Base-by-base conservation (phyloP, 2,888 invertebrate species). In the Agrotis segetum region DNA sequence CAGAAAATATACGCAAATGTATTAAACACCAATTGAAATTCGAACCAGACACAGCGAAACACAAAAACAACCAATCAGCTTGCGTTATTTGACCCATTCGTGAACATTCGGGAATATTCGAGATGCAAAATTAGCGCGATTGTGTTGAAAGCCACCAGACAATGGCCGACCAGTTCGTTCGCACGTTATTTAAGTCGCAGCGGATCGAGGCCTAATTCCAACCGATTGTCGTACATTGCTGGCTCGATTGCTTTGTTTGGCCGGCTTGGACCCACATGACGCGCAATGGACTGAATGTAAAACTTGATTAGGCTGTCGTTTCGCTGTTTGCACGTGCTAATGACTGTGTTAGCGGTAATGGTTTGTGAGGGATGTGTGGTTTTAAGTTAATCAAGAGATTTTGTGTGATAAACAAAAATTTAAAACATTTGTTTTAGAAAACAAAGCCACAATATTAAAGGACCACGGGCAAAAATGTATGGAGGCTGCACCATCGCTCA, bases 161-260 rank as follows among this genome's bases (percentile, higher is more conserved):
- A 80, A 80, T 77, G 56, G 53, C 24, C 46, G 21, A 34, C 67
- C 14, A 66, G 74, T 82, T 65, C 71, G 72, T 80, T 75, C 73
- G 70, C 73, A 58, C 71, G 68, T 80, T 82, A 84, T 82, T 80
- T 80, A 78, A 81, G 79, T 80, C 75, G 62, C 58, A 61, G 64
- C 47, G 80, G 58, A 64, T 73, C 55, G 71, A 52, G 14, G 66
- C 66, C 81, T 84, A 79, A 86, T 86, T 83, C 67, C 29, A 47
- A 29, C 55, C 67, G 29, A 76, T 74, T 79, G 82, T 74, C 73
- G 61, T 82, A 64, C 71, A 56, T 29, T 74, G 67, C 68, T 66
- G 61, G 76, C 58, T 67, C 73, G 53, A 76, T 77, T 65, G 80
- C 77, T 72, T 67, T 82, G 82, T 80, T 82, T 78, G 74, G 19